Conservation (phyloP, 2,797 vertebrate species). For the Rhynchotus rufescens region DNA sequence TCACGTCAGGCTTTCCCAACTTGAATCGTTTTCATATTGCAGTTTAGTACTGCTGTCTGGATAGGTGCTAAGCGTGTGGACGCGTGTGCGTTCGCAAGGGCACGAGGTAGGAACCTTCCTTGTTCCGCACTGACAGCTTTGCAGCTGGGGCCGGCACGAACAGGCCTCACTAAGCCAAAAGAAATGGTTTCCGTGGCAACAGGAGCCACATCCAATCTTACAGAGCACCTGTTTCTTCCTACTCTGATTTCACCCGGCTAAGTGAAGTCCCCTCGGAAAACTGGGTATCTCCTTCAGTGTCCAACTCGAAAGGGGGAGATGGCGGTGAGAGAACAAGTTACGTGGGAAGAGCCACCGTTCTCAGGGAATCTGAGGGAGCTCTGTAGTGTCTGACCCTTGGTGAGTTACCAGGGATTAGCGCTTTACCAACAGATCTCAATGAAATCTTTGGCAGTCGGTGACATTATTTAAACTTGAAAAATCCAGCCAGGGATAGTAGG, state of each 20-base stretch:
- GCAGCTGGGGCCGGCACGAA: constrained; percentile 57
- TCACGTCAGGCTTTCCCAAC: background rate
- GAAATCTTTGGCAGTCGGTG: constrained; percentile 6
- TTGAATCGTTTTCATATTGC: background rate
- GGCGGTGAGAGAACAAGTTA: background rate
- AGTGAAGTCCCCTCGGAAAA: constrained; percentile 39
- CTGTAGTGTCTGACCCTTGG: background rate
- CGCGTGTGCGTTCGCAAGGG: background rate
- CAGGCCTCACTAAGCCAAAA: constrained; percentile 57
- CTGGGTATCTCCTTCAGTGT: constrained; percentile 36
- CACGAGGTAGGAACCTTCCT: background rate
- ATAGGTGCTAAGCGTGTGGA: background rate
- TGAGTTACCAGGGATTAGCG: constrained; percentile 29
- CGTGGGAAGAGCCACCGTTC: background rate
- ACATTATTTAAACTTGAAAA: constrained; percentile 46
- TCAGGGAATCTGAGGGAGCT: background rate
- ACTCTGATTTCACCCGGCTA: constrained; percentile 58
- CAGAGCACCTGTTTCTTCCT: constrained; percentile 71
- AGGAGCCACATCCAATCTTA: constrained; percentile 62
- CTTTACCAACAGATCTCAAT: constrained; percentile 13
- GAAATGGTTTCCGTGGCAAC: constrained; percentile 79
- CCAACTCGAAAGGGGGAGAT: constrained; percentile 3
- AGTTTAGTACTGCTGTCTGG: background rate
- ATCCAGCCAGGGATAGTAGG: constrained; percentile 19
- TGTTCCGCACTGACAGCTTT: constrained; percentile 45